Base-by-base conservation (phyloP, 2,888 invertebrate species). In the Actias luna region DNA sequence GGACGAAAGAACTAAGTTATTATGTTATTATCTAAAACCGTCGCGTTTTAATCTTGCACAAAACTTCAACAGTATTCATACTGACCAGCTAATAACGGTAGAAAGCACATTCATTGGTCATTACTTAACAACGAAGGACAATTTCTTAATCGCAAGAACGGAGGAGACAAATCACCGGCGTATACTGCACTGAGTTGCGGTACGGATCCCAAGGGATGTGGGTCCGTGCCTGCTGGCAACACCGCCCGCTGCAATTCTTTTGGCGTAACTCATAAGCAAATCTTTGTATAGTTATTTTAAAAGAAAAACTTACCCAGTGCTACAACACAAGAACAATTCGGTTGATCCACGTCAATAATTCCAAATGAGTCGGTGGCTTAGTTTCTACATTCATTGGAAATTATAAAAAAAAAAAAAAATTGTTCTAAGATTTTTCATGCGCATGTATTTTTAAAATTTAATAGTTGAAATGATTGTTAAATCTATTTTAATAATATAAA, bases 101-200 rank as follows among this genome's bases (percentile, higher is more conserved):
- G 46, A 46, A 29, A 29, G 65, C 62, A 60, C 39, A 16, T 22
- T 29, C 55, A 36, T n/a, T 18, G 55, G 22, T 25, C 39, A 59
- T 63, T 77, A 77, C 75, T 72, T 76, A 76, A 74, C 69, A 73
- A 76, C 72, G 70, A 72, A 70, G 73, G 70, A 79, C 83, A 75
- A 87, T 88, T 86, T 85, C 88, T 88, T 90, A 89, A 89, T 89
- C 86, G 88, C 77, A 75, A 72, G 76, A 77, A 80, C 84, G 81
- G 79, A 74, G 73, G 80, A 86, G 85, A 90, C 89, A 86, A 89
- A 90, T 91, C 89, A 85, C 88, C 85, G 80, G 75, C 75, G 78
- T 61, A 71, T 75, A 75, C 75, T 85, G 84, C 84, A 84, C 71
- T 77, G 85, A 82, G 83, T 79, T 85, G 87, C 76, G 80, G 84